These are phyloP conservation scores for Elymnias hypermnestra DNA, from an alignment of 1,140 invertebrate genomes.

Conservation along the genomic window DNA sequence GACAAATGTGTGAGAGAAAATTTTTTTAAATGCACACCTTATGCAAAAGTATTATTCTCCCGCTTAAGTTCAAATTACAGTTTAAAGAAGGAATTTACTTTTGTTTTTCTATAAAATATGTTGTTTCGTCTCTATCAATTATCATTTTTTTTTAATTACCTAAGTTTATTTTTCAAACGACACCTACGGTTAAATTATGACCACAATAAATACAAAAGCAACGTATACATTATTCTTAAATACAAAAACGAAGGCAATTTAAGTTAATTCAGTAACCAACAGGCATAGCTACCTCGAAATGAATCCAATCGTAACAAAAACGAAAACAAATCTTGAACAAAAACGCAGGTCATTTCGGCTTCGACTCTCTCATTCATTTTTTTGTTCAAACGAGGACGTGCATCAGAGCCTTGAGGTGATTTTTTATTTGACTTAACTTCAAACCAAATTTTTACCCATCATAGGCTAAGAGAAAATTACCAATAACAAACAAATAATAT, in stretches of 20 bases:
- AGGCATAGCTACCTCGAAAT: slow-evolving; percentile 73
- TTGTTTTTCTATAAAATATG: too few relatives aligned
- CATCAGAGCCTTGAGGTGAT: slow-evolving; percentile 57
- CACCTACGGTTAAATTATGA: slow-evolving; percentile 32
- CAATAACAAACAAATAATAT: too few relatives aligned
- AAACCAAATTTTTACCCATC: slow-evolving; percentile 24
- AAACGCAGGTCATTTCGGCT: slow-evolving; percentile 72
- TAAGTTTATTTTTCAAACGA: slow-evolving; percentile 15
- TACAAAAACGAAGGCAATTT: slow-evolving; percentile 67
- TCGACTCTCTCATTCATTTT: slow-evolving; percentile 66
- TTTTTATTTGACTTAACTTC: slow-evolving; percentile 40
- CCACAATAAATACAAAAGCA: slow-evolving; percentile 46
- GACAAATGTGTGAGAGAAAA: too few relatives aligned
- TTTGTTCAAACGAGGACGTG: slow-evolving; percentile 65
- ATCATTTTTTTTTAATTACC: too few relatives aligned
- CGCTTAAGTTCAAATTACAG: too few relatives aligned
- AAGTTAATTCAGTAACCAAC: slow-evolving; percentile 73
- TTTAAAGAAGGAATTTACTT: too few relatives aligned
- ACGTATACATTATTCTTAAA: slow-evolving; percentile 46
- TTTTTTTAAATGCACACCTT: too few relatives aligned
- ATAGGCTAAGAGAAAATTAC: slow-evolving; percentile 2
- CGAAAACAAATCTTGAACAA: slow-evolving; percentile 72
- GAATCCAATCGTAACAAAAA: slow-evolving; percentile 74
- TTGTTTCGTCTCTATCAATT: too few relatives aligned
- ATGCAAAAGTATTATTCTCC: too few relatives aligned